These are phyloP conservation scores for Glomeris marginata DNA, from an alignment of 2,888 invertebrate species.

Conservation along the genomic window DNA sequence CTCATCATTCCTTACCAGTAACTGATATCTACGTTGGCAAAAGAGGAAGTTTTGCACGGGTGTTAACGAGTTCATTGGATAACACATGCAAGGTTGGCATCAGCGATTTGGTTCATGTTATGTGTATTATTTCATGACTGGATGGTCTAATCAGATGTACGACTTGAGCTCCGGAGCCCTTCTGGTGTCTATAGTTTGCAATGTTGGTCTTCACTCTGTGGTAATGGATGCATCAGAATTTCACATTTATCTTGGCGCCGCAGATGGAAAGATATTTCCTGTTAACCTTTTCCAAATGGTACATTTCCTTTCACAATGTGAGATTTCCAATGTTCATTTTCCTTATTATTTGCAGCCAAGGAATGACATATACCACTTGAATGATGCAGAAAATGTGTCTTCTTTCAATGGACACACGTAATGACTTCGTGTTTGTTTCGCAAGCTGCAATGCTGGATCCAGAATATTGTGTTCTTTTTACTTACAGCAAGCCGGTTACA, in stretches of 20 bases:
- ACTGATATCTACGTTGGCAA: conserved; percentile 59
- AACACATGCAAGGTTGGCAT: conserved; percentile 49
- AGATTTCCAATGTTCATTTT: conserved; percentile 40
- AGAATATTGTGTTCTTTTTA: conserved; percentile 1
- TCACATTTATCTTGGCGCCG: conserved; percentile 56
- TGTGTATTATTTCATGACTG: not conserved
- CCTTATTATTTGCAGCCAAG: not conserved
- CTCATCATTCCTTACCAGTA: conserved; percentile 63
- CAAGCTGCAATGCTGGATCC: not conserved
- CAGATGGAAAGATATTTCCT: conserved; percentile 48
- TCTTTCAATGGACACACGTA: conserved; percentile 51
- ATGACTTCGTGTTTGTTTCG: conserved; percentile 1
- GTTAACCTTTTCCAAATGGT: conserved; percentile 47
- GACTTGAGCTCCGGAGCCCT: conserved; percentile 51
- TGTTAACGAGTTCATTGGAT: conserved; percentile 65
- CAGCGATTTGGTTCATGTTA: not conserved
- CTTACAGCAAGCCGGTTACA: conserved; percentile 39
- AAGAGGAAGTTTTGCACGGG: conserved; percentile 49
- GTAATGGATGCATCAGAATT: conserved; percentile 52
- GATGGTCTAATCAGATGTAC: conserved; percentile 39
- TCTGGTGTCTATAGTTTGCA: conserved; percentile 57
- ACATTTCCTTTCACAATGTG: conserved; percentile 40
- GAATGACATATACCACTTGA: not conserved
- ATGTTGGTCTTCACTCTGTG: conserved; percentile 50
- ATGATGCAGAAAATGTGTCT: not conserved